These are phyloP conservation scores for Cyphomyrus discorhynchus DNA, from an alignment of 2,113 vertebrate species.

Conservation along the genomic window DNA sequence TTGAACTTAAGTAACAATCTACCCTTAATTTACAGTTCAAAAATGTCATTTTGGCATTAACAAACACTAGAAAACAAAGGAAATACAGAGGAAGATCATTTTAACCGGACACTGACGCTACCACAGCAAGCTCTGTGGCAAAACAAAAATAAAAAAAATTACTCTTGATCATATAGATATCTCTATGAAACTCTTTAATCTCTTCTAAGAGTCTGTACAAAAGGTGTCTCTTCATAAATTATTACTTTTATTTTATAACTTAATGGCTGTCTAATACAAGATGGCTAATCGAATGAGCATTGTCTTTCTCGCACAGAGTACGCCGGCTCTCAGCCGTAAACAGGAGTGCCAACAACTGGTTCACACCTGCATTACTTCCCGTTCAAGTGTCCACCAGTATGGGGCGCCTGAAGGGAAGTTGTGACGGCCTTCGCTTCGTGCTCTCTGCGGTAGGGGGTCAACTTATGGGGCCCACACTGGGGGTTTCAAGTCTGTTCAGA, in stretches of 20 bases:
- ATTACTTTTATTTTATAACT: slow-evolving; percentile 89
- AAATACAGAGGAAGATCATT: slow-evolving; percentile 76
- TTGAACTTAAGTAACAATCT: slow-evolving; percentile 81
- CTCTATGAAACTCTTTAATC: slow-evolving; percentile 86
- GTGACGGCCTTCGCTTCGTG: slow-evolving; percentile 50
- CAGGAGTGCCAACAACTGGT: slow-evolving; percentile 89
- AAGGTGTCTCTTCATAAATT: slow-evolving; percentile 99
- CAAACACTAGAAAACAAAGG: slow-evolving; percentile 82
- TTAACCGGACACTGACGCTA: slow-evolving; percentile 92
- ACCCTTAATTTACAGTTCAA: slow-evolving; percentile 81
- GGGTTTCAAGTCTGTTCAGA: slow-evolving; percentile 67
- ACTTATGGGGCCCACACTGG: slow-evolving; percentile 44
- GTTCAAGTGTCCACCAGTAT: slow-evolving; percentile 63
- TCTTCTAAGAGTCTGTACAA: slow-evolving; percentile 89
- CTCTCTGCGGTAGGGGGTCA: slow-evolving; percentile 55
- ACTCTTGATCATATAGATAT: slow-evolving; percentile 94
- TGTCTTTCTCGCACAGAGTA: slow-evolving; percentile 76
- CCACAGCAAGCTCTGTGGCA: slow-evolving; percentile 94
- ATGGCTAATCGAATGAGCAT: slow-evolving; percentile 81
- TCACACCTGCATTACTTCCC: slow-evolving; percentile 87
- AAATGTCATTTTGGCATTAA: slow-evolving; percentile 87
- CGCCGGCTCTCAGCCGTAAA: slow-evolving; percentile 78
- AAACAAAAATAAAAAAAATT: slow-evolving; percentile 89
- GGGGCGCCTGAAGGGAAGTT: slow-evolving; percentile 44
- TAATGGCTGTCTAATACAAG: slow-evolving; percentile 96